Percentiles rank a stretch among this genome's conserved stretches.
Conservation (phyloP, 2,113 vertebrate species). For the Clinocottus analis region DNA sequence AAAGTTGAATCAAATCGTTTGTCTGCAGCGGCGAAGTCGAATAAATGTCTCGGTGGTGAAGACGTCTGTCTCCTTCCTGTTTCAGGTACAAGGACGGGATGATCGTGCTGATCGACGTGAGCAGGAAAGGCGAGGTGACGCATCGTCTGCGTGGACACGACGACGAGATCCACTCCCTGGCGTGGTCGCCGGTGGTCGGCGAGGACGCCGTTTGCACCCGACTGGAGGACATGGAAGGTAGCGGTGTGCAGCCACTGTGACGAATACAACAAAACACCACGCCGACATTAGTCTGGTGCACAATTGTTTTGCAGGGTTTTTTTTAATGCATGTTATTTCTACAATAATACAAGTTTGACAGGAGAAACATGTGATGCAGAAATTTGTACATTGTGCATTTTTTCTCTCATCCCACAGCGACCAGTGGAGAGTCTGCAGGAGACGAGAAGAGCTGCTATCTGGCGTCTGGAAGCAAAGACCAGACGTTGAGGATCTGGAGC, state of each 20-base stretch:
- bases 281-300: background rate
- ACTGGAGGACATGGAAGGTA: conserved; percentile 85
- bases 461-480: conserved; percentile 96
- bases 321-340: background rate
- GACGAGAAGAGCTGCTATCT: conserved; percentile 84
- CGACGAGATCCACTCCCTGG: conserved; percentile 93
- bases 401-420: conserved; percentile 55
- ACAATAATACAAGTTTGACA: background rate
- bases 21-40: background rate
- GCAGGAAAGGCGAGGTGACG: conserved; percentile 90
- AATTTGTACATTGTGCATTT: background rate
- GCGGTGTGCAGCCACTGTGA: background rate
- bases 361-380: background rate
- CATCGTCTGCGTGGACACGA: conserved; percentile 94
- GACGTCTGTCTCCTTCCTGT: background rate
- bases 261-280: background rate
- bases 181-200: conserved; percentile 87
- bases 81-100: conserved; percentile 96
- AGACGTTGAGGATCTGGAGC: conserved; percentile 95
- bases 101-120: conserved; percentile 92
- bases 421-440: conserved; percentile 71
- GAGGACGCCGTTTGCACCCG: conserved; percentile 77
- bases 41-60: background rate
- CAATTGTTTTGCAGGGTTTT: background rate
- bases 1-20: background rate